Evolutionary conservation across 2,113 vertebrate genomes (phyloP), one percentile per base, ranked within the genome.

Genomic region (Cercopithecus mona): DNA sequence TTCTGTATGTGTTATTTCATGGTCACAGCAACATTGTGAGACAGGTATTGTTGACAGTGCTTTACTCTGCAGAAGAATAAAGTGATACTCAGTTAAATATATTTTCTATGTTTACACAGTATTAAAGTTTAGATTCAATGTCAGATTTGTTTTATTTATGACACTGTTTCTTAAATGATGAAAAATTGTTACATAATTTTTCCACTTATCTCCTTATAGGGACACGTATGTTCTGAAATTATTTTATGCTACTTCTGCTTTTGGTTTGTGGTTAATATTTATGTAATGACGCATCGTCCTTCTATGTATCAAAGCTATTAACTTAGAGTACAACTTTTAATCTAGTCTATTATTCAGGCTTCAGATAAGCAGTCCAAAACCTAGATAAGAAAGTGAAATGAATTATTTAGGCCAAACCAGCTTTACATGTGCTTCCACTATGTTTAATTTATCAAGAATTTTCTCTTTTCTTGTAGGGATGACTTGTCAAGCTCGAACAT

Each of bases 401-500:
- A 64, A 79, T 83, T 59, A 5, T 35, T 80, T 86, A 61, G 48
- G 27, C 88, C 20, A 55, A 70, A 52, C 6, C 81, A 8, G 8
- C 57, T 90, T 84, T 85, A 2, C 32, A 32, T 87, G 32, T 90
- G 50, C 23, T 94, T 89, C 83, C 18, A 23, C 43, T 90, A 3
- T 57, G 87, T 9, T 0, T 97, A 4, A 23, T 95, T 35, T 59
- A 97, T 94, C 88, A 64, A 43, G n/a, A 35, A 81, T 40, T 90
- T 98, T 88, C 84, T 94, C 95, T 97, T 84, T 98, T 13, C 2
- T 95, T 95, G 52, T 98, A 99, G 99, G 99, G 84, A 99, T 99
- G 99, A 99, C 99, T 70, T 99, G 99, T 98, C 99, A 99, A 97
- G 99, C 99, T 72, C 99, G 99, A 98, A 99, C 99, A 0, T 99